Evolutionary conservation across 2,797 vertebrate genomes (phyloP), one percentile per base, ranked within the genome.

Genomic region (Glyptemys insculpta): DNA sequence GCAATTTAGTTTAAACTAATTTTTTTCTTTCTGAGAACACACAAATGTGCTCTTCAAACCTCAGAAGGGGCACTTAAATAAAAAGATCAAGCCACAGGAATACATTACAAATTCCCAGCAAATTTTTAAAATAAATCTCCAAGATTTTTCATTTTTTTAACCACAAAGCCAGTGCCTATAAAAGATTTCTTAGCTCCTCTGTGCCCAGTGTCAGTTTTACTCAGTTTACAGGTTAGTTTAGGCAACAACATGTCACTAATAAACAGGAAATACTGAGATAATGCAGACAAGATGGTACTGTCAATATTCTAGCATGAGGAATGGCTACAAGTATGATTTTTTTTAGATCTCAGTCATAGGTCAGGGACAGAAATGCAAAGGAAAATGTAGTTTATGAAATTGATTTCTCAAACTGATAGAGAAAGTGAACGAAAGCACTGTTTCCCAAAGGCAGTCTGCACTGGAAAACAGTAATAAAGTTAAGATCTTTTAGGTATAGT

Each of bases 11-110:
- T 95, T 91, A 90, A 83, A 62, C 50, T 16, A 50, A 2, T 2
- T 23, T 96, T 96, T 79, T 97, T 96, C 72, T 92, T 94, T 83
- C 80, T 93, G 76, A 97, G 93, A 90, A 21, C 6, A 19, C n/a
- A 83, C 47, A 59, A 91, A 62, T 91, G 23, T 27, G 19, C 34
- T 25, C 31, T 27, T 95, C 56, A 92, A 83, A 76, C 68, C 94
- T 56, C 87, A 89, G 87, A 53, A 29, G 65, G 11, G 50, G 31
- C 12, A 37, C 29, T 72, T 53, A 53, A 74, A 85, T 50, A 91
- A 84, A 97, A 50, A 80, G 91, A 87, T 53, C 59, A 88, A 92
- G 88, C 88, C 74, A 95, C 12, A 62, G 49, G 87, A 97, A 85
- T 92, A 96, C 93, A 88, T 59, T 31, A 90, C 34, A 88, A 93